Evolutionary conservation across 2,113 vertebrate genomes (phyloP), one percentile per base, ranked within the genome.

Genomic region (Argyrosomus japonicus): DNA sequence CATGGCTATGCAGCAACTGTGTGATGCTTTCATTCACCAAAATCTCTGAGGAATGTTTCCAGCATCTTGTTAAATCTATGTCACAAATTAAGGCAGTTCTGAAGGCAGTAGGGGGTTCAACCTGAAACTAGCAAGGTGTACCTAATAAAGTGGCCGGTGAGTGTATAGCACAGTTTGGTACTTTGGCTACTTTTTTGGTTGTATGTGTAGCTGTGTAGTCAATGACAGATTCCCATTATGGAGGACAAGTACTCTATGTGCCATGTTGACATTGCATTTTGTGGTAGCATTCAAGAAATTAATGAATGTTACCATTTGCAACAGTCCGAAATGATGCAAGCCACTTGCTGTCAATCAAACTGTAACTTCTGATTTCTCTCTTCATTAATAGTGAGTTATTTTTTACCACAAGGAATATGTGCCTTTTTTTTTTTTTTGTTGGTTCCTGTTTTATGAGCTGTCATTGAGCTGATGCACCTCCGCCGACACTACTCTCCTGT

Each of bases 391-490:
- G 25, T 27, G 53, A 54, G 54, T 47, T 68, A 36, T 48, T 79
- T 63, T 68, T 54, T 62, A 53, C 45, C 47, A 47, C 23, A 53
- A 45, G 50, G 62, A 47, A 40, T 56, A 36, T 68, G 13, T 47
- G 23, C 6, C 3, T 68, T 69, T 40, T 40, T 40, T 2, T 6
- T 69, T 63, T 15, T 50, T 19, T 62, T 36, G 8, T 25, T 10
- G n/a, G 4, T 15, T 64, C 19, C 63, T 78, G 45, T 70, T 82
- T 62, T 60, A 51, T 60, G 32, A 71, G 75, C 47, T 54, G 32
- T 73, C 25, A 54, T 17, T 45, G 43, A 77, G 53, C 25, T 32
- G n/a, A 4, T 60, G 12, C 32, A 65, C 23, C 53, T 81, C 60
- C 12, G 32, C 50, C 58, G 14, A 47, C 45, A 47, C 2, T 47